phyloP scores from a whole-genome alignment of 2,888 invertebrate genomes.

The Monoplex corrugatus region DNA sequence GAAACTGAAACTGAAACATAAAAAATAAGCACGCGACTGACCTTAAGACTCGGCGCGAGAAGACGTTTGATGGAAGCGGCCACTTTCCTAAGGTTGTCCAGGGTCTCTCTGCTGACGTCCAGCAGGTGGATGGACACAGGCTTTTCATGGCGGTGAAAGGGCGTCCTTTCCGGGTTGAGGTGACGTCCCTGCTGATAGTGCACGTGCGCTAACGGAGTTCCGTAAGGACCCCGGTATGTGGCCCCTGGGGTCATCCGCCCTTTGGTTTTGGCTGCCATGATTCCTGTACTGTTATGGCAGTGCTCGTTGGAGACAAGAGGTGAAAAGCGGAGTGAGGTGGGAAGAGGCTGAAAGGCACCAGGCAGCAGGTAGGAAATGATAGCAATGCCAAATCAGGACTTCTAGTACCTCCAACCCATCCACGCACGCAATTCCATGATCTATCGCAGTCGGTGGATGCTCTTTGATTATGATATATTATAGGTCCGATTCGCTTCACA shows the following conservation, averaged over 20 bases:
- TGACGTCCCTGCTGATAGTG: conserved; percentile 77
- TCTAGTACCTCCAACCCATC: too few species aligned
- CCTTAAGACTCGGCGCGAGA: conserved; percentile 42
- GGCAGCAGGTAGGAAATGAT: too few species aligned
- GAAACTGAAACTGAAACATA: too few species aligned
- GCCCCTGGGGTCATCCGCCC: not conserved
- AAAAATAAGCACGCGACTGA: not conserved
- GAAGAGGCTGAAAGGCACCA: not conserved
- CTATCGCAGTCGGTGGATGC: not conserved
- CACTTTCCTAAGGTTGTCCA: conserved; percentile 48
- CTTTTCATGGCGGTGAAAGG: conserved; percentile 68
- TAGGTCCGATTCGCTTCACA: too few species aligned
- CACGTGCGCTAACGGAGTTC: conserved; percentile 73
- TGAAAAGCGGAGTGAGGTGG: not conserved
- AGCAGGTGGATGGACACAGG: conserved; percentile 74
- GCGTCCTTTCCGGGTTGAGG: conserved; percentile 76
- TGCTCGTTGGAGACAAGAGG: not conserved
- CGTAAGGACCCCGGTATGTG: conserved; percentile 58
- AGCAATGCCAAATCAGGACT: too few species aligned
- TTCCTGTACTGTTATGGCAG: not conserved
- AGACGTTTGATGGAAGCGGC: conserved; percentile 39
- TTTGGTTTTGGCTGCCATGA: not conserved
- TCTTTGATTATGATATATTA: not conserved
- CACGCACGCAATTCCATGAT: too few species aligned
- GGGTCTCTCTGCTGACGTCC: conserved; percentile 69